Evolutionary conservation across 2,113 vertebrate species (phyloP), one percentile per base, ranked within the genome.

Genomic region (Origma solitaria): DNA sequence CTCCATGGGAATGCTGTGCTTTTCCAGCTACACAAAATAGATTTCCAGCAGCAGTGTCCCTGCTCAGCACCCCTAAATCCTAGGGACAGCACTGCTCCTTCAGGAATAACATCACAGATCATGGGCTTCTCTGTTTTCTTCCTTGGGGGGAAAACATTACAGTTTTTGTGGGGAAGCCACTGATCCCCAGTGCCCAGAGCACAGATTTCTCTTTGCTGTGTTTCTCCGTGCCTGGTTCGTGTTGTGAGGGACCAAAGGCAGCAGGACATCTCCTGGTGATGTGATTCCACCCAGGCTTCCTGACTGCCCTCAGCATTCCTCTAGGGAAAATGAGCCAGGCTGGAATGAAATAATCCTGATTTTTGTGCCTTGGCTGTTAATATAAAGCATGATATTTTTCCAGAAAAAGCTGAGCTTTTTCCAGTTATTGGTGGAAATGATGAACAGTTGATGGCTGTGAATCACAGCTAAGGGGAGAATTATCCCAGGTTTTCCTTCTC

Each of bases 1-100:
- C 86, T 97, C 96, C 53, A 5, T 53, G 86, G 96, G 95, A 90
- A 97, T 70, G 71, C 42, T 90, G 56, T 44, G 73, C 85, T 89
- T 94, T 95, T 95, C 54, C 61, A 92, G 90, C 24, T 28, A 31
- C 28, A 54, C 15, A 31, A 57, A 53, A 30, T 0, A 18, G 20
- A 25, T n/a, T 85, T 82, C 30, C 61, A 82, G 66, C 40, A 79
- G 28, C 12, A 7, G 25, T 13, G 35, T 84, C 60, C 77, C 45
- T 82, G 53, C 22, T 88, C 79, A 68, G 38, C 56, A 50, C 44
- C 47, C 15, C 66, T 51, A n/a, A 11, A 1, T 81, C 33, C 35
- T 35, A 44, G 42, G 49, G 42, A 40, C 14, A 40, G 30, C n/a
- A 20, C 54, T 69, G 70, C 8, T 38, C 62, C 35, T 44, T 83